Evolutionary conservation across 2,797 vertebrate genomes (phyloP), one percentile per base, ranked within the genome.

Genomic region (Gephyroberyx darwinii): DNA sequence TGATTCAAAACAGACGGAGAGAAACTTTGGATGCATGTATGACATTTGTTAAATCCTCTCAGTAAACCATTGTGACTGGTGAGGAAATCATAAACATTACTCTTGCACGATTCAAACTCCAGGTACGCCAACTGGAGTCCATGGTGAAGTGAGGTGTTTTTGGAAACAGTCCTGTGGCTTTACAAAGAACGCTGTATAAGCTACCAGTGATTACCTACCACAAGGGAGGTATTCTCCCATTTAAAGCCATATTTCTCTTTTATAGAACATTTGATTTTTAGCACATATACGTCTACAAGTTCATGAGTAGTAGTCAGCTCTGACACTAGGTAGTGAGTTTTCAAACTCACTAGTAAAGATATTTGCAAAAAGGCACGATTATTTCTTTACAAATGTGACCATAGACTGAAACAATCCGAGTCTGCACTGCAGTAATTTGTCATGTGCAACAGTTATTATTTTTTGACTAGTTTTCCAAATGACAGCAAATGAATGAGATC

Each of bases 11-110:
- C 88, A 92, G 89, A 80, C 75, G n/a, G 26, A 52, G 61, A 78
- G 74, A 83, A 81, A 72, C 57, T 83, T 68, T 82, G 87, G 84
- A 85, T 65, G 70, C 55, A 54, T 64, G 74, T 77, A 66, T 77
- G 86, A 88, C 86, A 80, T 91, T 88, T 91, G 81, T 90, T 90
- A 82, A 90, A 88, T 87, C 62, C 66, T 74, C 69, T 77, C 69
- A 66, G 76, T 89, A 89, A 90, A 88, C 75, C 83, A 72, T 86
- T 84, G 68, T 76, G 86, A 89, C 87, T 75, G 48, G 73, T 77
- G 74, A 88, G 87, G 90, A 91, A 89, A 89, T 90, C 83, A 80
- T 90, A 84, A 92, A 92, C 83, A 75, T 76, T 71, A 60, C 84
- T 85, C 78, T 78, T 87, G 84, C 81, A 79, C 67, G 71, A 79